Conservation (phyloP, 1,140 invertebrate species). For the Pachypeltis micranthus region DNA sequence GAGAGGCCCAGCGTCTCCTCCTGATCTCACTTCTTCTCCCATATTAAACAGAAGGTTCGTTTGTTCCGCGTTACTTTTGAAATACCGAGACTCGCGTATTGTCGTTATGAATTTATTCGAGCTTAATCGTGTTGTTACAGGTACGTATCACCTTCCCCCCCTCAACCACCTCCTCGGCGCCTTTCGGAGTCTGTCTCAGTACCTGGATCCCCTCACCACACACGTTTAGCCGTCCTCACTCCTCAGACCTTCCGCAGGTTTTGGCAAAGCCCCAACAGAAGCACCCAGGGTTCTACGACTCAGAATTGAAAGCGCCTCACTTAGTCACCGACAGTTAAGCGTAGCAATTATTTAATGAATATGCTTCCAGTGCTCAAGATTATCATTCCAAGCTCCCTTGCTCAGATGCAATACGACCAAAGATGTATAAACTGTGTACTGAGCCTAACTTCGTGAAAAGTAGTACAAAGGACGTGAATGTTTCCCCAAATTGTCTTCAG, state of each 20-base stretch:
- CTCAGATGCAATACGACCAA: no score
- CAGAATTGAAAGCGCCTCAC: not conserved
- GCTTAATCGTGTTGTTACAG: constrained; percentile 30
- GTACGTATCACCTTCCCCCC: constrained; percentile 52
- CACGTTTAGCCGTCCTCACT: constrained; percentile 52
- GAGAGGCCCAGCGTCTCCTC: constrained; percentile 42
- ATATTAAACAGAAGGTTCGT: constrained; percentile 34
- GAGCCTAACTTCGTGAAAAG: no score
- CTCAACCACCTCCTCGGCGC: constrained; percentile 45
- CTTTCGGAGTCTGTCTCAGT: constrained; percentile 53
- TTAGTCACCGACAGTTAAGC: no score
- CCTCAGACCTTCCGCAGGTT: constrained; percentile 43
- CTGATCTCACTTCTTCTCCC: constrained; percentile 29
- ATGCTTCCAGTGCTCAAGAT: no score
- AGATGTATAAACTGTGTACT: no score
- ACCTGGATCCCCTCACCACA: constrained; percentile 53
- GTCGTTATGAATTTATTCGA: constrained; percentile 35
- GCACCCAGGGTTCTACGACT: not conserved
- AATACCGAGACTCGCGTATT: no score
- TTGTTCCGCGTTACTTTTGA: no score
- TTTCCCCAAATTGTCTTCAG: no score
- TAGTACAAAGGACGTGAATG: no score
- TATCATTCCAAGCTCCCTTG: no score
- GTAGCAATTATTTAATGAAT: no score
- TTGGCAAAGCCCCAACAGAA: constrained; percentile 9